A percentile compares a stretch with the other conserved stretches of the same genome.
Conservation (phyloP, 2,113 vertebrate genomes). For the Atractosteus spatula region DNA sequence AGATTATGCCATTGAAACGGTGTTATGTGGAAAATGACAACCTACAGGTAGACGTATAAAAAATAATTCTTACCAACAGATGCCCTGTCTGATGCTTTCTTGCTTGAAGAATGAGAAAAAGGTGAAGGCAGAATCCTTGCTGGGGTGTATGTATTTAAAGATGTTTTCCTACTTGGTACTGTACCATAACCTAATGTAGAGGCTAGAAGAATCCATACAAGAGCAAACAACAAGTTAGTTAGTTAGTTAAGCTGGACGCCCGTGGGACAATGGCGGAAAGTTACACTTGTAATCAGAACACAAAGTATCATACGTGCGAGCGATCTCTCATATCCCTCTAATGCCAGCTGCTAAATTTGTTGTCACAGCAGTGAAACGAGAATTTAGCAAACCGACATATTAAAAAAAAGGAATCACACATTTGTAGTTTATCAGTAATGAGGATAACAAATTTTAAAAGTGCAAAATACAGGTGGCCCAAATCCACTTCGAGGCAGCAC, state of each 20-base stretch:
- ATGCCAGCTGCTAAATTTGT: too few relatives aligned
- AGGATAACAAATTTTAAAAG: not conserved
- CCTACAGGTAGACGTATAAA: not conserved
- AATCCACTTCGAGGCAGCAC: not conserved
- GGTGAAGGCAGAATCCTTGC: conserved; percentile 78
- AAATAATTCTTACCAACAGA: conserved; percentile 37
- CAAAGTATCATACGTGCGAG: too few relatives aligned
- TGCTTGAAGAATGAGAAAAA: conserved; percentile 53
- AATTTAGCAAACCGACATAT: not conserved
- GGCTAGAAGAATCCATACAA: conserved; percentile 18
- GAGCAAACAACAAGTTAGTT: not conserved
- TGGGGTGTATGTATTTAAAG: conserved; percentile 81
- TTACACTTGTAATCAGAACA: too few relatives aligned
- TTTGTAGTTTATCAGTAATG: not conserved
- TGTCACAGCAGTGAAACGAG: too few relatives aligned
- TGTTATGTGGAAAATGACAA: not conserved
- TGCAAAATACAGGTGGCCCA: too few relatives aligned
- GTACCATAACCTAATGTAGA: conserved; percentile 47
- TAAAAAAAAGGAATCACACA: not conserved
- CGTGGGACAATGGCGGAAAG: too few relatives aligned
- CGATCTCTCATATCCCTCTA: too few relatives aligned
- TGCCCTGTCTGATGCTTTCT: conserved; percentile 48
- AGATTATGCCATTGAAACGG: too few relatives aligned
- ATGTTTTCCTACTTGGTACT: conserved; percentile 64
- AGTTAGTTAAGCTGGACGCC: too few relatives aligned